phyloP scores from a whole-genome alignment of 1,140 invertebrate genomes.

The Ostrea edulis region DNA sequence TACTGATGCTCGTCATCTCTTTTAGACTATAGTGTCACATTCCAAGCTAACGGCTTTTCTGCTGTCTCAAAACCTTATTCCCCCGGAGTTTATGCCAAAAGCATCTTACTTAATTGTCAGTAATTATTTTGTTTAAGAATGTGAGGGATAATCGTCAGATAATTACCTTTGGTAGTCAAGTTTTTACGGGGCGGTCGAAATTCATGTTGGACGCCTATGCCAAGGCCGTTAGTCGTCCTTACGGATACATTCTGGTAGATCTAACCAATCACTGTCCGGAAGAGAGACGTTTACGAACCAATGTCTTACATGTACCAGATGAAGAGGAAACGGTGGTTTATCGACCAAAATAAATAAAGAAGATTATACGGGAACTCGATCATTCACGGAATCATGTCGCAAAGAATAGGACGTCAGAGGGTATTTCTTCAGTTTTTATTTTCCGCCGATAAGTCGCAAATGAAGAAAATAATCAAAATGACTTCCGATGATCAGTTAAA shows the following conservation, averaged over 20 bases:
- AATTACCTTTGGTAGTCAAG: slow-evolving; percentile 45
- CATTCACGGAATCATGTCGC: background rate
- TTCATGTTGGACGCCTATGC: slow-evolving; percentile 47
- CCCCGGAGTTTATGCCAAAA: slow-evolving; percentile 43
- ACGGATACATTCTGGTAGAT: slow-evolving; percentile 51
- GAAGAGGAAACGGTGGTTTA: slow-evolving; percentile 48
- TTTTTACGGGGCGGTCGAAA: slow-evolving; percentile 44
- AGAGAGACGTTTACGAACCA: slow-evolving; percentile 46
- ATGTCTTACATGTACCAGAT: slow-evolving; percentile 46
- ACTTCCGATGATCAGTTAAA: slow-evolving; percentile 8
- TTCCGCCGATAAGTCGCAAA: background rate
- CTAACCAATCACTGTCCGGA: slow-evolving; percentile 32
- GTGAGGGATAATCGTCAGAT: slow-evolving; percentile 50
- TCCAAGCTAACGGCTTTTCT: slow-evolving; percentile 24
- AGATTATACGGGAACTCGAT: background rate
- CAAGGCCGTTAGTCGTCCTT: slow-evolving; percentile 35
- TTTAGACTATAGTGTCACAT: slow-evolving; percentile 46
- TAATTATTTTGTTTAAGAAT: slow-evolving; percentile 52
- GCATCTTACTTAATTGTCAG: slow-evolving; percentile 49
- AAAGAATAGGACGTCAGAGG: background rate
- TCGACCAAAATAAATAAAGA: background rate
- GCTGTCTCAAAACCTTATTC: slow-evolving; percentile 47
- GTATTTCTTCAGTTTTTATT: background rate
- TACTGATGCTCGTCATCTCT: slow-evolving; percentile 37
- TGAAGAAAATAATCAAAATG: slow-evolving; percentile 6